These are phyloP conservation scores for Heliconius hortense DNA, from an alignment of 2,888 invertebrate genomes.

Conservation along the genomic window DNA sequence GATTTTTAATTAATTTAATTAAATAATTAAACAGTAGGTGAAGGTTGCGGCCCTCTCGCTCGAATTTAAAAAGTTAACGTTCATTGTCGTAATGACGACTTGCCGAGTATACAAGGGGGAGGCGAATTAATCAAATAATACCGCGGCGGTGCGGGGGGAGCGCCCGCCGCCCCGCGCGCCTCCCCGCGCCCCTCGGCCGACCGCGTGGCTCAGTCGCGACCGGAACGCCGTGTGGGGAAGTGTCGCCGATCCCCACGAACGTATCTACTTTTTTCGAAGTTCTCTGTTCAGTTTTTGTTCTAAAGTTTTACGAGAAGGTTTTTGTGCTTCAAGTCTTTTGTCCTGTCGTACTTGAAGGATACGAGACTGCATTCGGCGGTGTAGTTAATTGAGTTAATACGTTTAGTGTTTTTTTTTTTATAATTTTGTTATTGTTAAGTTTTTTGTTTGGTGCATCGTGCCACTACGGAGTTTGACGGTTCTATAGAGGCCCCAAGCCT, in stretches of 20 bases:
- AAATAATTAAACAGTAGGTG: slow-evolving; percentile 78
- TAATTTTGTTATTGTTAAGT: slow-evolving; percentile 75
- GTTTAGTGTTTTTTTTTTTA: slow-evolving; percentile 72
- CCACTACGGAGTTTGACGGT: slow-evolving; percentile 75
- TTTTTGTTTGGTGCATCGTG: slow-evolving; percentile 82
- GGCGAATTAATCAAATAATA: slow-evolving; percentile 83
- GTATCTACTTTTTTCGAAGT: slow-evolving; percentile 80
- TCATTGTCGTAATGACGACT: slow-evolving; percentile 76
- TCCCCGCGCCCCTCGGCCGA: slow-evolving; percentile 57
- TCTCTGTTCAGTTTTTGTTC: slow-evolving; percentile 76
- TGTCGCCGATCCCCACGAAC: slow-evolving; percentile 71
- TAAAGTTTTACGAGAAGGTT: slow-evolving; percentile 76
- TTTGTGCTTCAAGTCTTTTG: slow-evolving; percentile 69
- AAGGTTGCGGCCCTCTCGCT: slow-evolving; percentile 77
- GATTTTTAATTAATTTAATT: slow-evolving; percentile 78
- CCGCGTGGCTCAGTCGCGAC: slow-evolving; percentile 80
- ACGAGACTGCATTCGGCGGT: slow-evolving; percentile 67
- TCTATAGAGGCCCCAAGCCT: slow-evolving; percentile 72
- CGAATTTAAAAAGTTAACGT: slow-evolving; percentile 81
- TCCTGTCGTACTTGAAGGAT: slow-evolving; percentile 65
- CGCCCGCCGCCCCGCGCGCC: slow-evolving; percentile 49
- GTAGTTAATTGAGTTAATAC: slow-evolving; percentile 73
- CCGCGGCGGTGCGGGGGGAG: slow-evolving; percentile 67
- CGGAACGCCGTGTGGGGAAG: slow-evolving; percentile 75
- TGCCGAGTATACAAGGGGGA: slow-evolving; percentile 80